These are phyloP conservation scores for Bombus soroeensis DNA, from an alignment of 1,140 invertebrate species.

Conservation along the genomic window DNA sequence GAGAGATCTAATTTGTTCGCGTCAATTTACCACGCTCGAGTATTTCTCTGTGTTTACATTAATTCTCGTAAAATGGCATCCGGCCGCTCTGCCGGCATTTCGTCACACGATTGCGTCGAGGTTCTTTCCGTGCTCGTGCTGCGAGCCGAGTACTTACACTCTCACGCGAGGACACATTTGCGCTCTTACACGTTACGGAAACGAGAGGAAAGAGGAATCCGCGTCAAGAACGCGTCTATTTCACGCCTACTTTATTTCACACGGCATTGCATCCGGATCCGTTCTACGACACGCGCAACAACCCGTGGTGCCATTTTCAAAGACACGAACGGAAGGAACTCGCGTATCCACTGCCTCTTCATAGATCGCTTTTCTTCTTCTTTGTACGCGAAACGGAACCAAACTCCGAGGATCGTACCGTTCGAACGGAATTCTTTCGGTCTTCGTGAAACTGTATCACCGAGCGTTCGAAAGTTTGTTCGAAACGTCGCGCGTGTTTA, in stretches of 20 bases:
- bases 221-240: constrained; percentile 11
- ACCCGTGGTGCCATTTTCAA: constrained; percentile 41
- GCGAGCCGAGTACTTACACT: neutral
- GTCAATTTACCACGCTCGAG: constrained; percentile 46
- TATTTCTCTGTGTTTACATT: constrained; percentile 42
- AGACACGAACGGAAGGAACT: constrained; percentile 13
- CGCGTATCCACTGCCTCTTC: constrained; percentile 42
- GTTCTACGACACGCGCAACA: constrained; percentile 9
- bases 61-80: constrained; percentile 42
- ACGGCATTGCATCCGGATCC: neutral
- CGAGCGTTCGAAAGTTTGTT: neutral
- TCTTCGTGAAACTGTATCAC: neutral
- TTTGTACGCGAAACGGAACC: constrained; percentile 46
- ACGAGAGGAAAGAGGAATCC: neutral
- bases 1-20: constrained; percentile 50
- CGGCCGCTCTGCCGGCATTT: neutral
- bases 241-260: constrained; percentile 23
- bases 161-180: neutral
- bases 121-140: neutral
- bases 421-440: constrained; percentile 32
- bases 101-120: neutral
- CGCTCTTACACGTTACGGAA: neutral
- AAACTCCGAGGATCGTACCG: constrained; percentile 16
- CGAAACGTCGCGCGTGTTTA: neutral
- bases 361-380: constrained; percentile 41